phyloP scores from a whole-genome alignment of 2,113 vertebrate genomes.

The Rhombomys opimus region DNA sequence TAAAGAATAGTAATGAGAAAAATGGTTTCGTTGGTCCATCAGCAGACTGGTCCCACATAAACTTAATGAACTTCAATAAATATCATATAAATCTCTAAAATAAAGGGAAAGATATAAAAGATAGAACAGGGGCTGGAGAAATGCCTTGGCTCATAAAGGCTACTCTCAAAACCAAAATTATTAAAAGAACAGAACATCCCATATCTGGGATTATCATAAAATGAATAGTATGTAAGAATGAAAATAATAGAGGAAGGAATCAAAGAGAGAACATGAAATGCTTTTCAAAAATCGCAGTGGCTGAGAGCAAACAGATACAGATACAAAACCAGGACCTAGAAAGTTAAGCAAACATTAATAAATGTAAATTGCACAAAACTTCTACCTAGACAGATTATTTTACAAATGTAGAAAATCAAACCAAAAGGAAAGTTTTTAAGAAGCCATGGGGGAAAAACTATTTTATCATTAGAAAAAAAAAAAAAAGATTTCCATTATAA shows the following conservation, averaged over 20 bases:
- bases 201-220: not conserved
- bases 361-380: not conserved
- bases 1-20: not conserved
- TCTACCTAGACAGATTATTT: not conserved
- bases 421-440: not conserved
- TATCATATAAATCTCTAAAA: not conserved
- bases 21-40: not conserved
- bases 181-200: not conserved
- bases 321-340: not conserved
- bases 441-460: not conserved
- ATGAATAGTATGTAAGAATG: not conserved
- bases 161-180: not conserved
- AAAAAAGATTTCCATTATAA: not conserved
- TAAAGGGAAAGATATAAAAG: not conserved
- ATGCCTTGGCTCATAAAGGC: not conserved
- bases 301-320: not conserved
- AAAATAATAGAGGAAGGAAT: not conserved
- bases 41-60: not conserved
- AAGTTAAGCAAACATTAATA: not conserved
- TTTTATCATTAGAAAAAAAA: not conserved
- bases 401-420: constrained; percentile 2
- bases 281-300: not conserved
- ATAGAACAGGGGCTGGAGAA: not conserved
- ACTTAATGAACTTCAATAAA: not conserved
- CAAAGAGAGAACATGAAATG: not conserved